These are phyloP conservation scores for Altica lythri DNA, from an alignment of 2,888 invertebrate species.

Conservation along the genomic window DNA sequence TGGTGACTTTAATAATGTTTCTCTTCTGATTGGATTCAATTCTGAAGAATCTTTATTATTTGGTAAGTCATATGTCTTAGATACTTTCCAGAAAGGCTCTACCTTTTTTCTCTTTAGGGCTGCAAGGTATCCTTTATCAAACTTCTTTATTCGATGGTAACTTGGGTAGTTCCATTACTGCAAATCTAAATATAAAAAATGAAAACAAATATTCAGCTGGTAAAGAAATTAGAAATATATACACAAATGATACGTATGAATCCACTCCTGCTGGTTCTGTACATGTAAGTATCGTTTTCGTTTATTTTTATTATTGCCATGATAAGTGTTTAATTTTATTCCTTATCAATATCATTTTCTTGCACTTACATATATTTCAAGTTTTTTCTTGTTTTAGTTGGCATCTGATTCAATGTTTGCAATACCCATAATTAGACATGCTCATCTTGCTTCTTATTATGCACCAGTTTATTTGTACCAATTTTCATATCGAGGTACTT, in stretches of 20 bases:
- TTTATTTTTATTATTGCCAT: neutral
- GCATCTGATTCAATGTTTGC: constrained; percentile 16
- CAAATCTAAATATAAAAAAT: constrained; percentile 5
- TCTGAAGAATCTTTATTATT: constrained; percentile 21
- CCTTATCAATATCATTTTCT: neutral
- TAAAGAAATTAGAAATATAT: neutral
- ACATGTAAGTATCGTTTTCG: neutral
- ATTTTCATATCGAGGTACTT: constrained; percentile 18
- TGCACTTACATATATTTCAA: neutral
- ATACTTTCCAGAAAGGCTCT: neutral
- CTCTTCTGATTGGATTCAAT: constrained; percentile 18
- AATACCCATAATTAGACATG: constrained; percentile 19
- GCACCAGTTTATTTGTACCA: constrained; percentile 23
- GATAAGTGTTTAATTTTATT: neutral
- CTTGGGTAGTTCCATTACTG: neutral
- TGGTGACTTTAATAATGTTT: constrained; percentile 15
- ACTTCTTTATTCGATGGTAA: constrained; percentile 1
- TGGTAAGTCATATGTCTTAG: constrained; percentile 2
- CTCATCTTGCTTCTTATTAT: constrained; percentile 5
- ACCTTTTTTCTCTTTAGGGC: neutral
- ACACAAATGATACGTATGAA: neutral
- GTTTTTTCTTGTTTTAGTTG: constrained; percentile 14
- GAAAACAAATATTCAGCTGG: constrained; percentile 7
- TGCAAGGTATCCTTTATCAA: neutral
- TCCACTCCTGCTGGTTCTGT: neutral